phyloP scores from a whole-genome alignment of 2,888 invertebrate species.

The Schrankia costaestrigalis region DNA sequence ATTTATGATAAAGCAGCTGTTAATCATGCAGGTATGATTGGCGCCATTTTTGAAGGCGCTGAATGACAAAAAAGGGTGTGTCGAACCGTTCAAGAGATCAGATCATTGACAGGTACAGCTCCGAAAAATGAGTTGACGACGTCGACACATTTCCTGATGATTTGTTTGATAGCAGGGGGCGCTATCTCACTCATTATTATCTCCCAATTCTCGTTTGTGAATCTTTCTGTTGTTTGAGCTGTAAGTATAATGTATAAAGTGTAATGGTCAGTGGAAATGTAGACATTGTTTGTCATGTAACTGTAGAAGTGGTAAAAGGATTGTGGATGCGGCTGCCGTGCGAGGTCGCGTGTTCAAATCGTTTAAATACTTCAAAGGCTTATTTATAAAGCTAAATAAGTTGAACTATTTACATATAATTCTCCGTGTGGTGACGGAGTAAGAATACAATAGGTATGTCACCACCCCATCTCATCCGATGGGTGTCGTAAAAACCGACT shows the following conservation, averaged over 20 bases:
- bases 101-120: slow-evolving; percentile 49
- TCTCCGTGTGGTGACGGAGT: too few species aligned
- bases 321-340: too few species aligned
- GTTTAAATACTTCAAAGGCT: too few species aligned
- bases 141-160: slow-evolving; percentile 61
- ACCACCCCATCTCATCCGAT: too few species aligned
- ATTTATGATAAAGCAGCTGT: not conserved
- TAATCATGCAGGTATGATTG: not conserved
- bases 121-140: slow-evolving; percentile 60
- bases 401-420: too few species aligned
- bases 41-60: too few species aligned
- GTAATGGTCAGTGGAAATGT: slow-evolving; percentile 1
- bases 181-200: slow-evolving; percentile 73
- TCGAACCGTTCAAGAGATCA: slow-evolving; percentile 58
- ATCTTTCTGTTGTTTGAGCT: slow-evolving; percentile 66
- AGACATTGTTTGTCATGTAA: not conserved
- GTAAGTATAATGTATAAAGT: slow-evolving; percentile 38
- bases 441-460: too few species aligned
- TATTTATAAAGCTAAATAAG: too few species aligned
- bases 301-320: too few species aligned
- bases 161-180: slow-evolving; percentile 62
- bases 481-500: too few species aligned
- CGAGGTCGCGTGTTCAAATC: too few species aligned
- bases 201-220: slow-evolving; percentile 72
- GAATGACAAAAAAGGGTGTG: not conserved